phyloP scores from a whole-genome alignment of 2,797 vertebrate species.

The Astyanax mexicanus region DNA sequence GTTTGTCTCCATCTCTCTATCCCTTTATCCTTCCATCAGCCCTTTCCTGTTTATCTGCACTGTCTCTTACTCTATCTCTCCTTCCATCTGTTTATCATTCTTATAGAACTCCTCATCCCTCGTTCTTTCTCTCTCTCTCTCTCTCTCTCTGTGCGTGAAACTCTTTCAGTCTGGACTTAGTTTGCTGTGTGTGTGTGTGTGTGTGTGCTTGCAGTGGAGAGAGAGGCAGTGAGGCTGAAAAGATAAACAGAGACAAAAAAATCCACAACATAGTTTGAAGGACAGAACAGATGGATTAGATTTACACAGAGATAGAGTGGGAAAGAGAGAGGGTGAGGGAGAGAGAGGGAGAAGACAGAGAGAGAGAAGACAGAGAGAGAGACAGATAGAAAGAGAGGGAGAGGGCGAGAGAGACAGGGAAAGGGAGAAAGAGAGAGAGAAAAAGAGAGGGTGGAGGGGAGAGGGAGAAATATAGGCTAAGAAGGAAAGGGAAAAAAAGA shows the following conservation, averaged over 20 bases:
- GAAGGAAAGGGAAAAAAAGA: neutral
- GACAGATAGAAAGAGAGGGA: no score
- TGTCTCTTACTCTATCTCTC: neutral
- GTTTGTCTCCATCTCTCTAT: neutral
- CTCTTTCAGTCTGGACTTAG: no score
- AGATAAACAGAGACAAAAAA: constrained; percentile 30
- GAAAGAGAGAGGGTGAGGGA: neutral
- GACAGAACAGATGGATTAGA: constrained; percentile 32
- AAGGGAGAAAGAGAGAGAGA: no score
- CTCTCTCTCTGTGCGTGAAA: no score
- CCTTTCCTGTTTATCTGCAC: constrained; percentile 27
- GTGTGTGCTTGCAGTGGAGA: no score
- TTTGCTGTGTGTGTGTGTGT: no score
- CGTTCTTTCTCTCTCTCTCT: neutral
- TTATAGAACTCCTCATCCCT: neutral
- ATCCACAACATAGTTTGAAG: constrained; percentile 34
- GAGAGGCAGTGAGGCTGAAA: constrained; percentile 11
- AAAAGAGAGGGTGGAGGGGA: no score
- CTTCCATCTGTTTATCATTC: constrained; percentile 7
- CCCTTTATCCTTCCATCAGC: neutral
- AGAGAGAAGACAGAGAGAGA: no score
- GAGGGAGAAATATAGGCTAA: no score
- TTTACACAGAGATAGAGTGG: constrained; percentile 6
- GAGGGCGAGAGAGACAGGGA: no score
- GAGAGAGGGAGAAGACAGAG: neutral